Conservation (phyloP, 2,113 vertebrate species). For the Cyphomyrus plagiostoma region DNA sequence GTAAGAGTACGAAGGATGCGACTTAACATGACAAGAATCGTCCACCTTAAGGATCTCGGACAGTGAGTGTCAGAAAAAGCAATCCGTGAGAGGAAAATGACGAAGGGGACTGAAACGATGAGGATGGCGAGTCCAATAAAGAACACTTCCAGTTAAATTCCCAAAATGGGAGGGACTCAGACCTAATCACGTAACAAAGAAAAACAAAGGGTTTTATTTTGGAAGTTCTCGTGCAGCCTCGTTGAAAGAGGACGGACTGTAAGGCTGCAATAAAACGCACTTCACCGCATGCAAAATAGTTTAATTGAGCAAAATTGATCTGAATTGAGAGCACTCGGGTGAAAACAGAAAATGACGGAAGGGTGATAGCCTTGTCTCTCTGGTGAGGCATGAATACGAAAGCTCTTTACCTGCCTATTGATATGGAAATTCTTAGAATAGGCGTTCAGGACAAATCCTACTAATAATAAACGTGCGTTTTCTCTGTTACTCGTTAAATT, state of each 20-base stretch:
- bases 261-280: slow-evolving; percentile 47
- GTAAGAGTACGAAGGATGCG: background rate
- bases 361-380: slow-evolving; percentile 41
- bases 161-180: background rate
- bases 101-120: background rate
- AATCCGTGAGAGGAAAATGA: background rate
- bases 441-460: slow-evolving; percentile 39
- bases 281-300: slow-evolving; percentile 46
- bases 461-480: slow-evolving; percentile 48
- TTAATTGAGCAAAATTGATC: slow-evolving; percentile 62
- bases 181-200: slow-evolving; percentile 12
- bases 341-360: slow-evolving; percentile 46
- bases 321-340: slow-evolving; percentile 59
- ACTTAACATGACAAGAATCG: background rate
- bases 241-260: slow-evolving; percentile 43
- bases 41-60: background rate
- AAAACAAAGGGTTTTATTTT: slow-evolving; percentile 25
- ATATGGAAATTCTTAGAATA: slow-evolving; percentile 47
- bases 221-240: slow-evolving; percentile 37
- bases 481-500: slow-evolving; percentile 38
- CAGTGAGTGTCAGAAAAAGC: background rate
- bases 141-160: background rate
- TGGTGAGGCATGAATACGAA: slow-evolving; percentile 37
- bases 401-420: slow-evolving; percentile 60
- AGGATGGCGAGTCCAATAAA: background rate